phyloP scores from a whole-genome alignment of 2,113 vertebrate genomes.

The Lepus americanus region DNA sequence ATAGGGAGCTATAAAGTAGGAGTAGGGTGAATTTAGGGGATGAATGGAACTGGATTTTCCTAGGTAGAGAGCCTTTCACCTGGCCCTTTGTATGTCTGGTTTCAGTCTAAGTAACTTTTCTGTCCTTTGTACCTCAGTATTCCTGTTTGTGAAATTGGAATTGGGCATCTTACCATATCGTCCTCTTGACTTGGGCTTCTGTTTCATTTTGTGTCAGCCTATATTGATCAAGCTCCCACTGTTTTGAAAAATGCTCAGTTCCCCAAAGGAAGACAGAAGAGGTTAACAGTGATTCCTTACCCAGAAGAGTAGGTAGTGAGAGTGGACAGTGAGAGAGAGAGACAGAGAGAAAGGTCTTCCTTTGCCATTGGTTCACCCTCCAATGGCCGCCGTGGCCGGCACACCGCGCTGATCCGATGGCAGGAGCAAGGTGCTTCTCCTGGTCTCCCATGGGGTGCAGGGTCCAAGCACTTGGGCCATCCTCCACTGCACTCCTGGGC shows the following conservation, averaged over 20 bases:
- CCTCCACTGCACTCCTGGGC: too few species aligned
- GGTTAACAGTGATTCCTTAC: not conserved
- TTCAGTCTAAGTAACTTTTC: not conserved
- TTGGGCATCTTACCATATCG: not conserved
- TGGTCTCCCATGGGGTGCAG: too few species aligned
- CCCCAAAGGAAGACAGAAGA: not conserved
- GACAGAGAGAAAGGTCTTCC: too few species aligned
- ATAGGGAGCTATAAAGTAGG: rapidly evolving
- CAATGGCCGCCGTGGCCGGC: too few species aligned
- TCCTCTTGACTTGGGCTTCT: not conserved
- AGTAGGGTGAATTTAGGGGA: rapidly evolving
- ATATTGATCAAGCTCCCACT: not conserved
- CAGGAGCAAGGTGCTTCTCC: too few species aligned
- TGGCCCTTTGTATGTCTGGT: not conserved
- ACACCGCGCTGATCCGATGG: too few species aligned
- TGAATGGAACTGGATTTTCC: not conserved
- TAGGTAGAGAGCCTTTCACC: not conserved
- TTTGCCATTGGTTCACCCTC: too few species aligned
- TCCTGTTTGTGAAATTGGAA: not conserved
- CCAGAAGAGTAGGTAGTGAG: not conserved
- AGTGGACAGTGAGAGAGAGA: not conserved
- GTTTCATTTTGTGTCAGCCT: not conserved
- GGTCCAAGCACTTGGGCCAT: too few species aligned
- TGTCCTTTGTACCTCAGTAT: not conserved
- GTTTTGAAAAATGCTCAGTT: not conserved